Conservation (phyloP, 2,888 invertebrate genomes). For the Mystacides longicornis region DNA sequence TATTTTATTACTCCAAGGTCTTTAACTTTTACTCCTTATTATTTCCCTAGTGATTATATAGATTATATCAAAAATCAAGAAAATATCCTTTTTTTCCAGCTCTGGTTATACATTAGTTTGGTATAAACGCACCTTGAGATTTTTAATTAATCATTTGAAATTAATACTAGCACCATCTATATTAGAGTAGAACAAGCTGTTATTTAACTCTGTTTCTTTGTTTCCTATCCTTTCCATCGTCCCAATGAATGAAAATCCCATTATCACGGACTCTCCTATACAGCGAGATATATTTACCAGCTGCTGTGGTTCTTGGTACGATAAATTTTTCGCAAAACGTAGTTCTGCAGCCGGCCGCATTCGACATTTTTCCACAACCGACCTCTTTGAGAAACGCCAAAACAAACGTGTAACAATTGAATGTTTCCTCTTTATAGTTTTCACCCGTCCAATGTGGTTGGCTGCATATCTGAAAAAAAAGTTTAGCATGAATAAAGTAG, state of each 20-base stretch:
- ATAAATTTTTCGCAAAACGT: conserved; percentile 75
- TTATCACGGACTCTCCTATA: conserved; percentile 61
- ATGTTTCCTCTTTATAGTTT: conserved; percentile 65
- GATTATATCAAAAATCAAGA: too few relatives aligned
- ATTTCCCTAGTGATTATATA: too few relatives aligned
- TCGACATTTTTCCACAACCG: conserved; percentile 61
- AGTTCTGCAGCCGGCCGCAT: conserved; percentile 59
- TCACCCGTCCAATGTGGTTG: conserved; percentile 58
- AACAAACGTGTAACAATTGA: conserved; percentile 85
- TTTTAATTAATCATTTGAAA: too few relatives aligned
- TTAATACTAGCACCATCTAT: background rate
- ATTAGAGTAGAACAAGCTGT: conserved; percentile 27
- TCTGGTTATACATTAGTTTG: too few relatives aligned
- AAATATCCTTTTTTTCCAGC: too few relatives aligned
- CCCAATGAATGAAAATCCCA: conserved; percentile 45
- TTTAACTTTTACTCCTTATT: too few relatives aligned
- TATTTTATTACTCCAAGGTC: too few relatives aligned
- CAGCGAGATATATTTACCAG: conserved; percentile 77
- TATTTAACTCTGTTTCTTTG: conserved; percentile 26
- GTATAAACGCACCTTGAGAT: too few relatives aligned
- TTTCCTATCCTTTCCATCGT: conserved; percentile 11
- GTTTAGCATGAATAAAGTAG: too few relatives aligned
- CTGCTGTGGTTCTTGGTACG: conserved; percentile 71
- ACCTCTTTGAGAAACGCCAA: conserved; percentile 69
- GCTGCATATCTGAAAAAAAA: conserved; percentile 39